A percentile compares a stretch with the other conserved stretches of the same genome.
These are phyloP conservation scores for Myopa tessellatipennis DNA, from an alignment of 2,888 invertebrate species.

Conservation along the genomic window DNA sequence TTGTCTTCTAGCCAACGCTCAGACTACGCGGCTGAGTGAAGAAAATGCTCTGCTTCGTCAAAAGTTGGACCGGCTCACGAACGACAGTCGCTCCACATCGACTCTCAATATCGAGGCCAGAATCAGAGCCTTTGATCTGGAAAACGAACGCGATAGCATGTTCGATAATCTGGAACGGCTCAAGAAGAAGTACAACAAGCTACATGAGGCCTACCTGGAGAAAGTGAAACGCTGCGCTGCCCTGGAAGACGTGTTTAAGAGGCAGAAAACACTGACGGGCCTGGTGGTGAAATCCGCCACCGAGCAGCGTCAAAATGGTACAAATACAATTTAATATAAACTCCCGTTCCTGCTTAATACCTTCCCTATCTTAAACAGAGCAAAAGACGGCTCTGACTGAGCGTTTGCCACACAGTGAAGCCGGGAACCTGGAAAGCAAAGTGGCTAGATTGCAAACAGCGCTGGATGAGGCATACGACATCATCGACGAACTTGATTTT, in stretches of 20 bases:
- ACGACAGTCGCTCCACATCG: conserved; percentile 53
- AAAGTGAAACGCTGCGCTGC: conserved; percentile 61
- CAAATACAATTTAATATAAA: neutral
- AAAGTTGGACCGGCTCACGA: conserved; percentile 52
- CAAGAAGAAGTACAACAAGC: conserved; percentile 62
- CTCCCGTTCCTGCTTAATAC: neutral
- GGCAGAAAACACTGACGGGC: conserved; percentile 62
- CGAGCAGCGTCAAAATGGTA: conserved; percentile 51
- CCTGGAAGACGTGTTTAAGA: conserved; percentile 59
- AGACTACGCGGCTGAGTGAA: conserved; percentile 56
- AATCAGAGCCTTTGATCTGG: conserved; percentile 55
- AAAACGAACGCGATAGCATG: conserved; percentile 61
- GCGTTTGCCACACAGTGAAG: conserved; percentile 40
- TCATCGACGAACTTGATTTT: conserved; percentile 66
- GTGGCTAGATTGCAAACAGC: conserved; percentile 54
- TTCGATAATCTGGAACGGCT: conserved; percentile 57
- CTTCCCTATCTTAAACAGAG: neutral
- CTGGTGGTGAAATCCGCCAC: conserved; percentile 62
- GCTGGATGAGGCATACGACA: conserved; percentile 61
- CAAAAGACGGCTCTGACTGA: conserved; percentile 50
- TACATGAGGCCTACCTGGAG: conserved; percentile 59
- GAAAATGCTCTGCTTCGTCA: conserved; percentile 59
- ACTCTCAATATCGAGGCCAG: conserved; percentile 57
- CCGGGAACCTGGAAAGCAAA: conserved; percentile 37
- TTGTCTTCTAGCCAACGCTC: conserved; percentile 53